These are phyloP conservation scores for Galeruca laticollis DNA, from an alignment of 2,888 invertebrate species.

Conservation along the genomic window DNA sequence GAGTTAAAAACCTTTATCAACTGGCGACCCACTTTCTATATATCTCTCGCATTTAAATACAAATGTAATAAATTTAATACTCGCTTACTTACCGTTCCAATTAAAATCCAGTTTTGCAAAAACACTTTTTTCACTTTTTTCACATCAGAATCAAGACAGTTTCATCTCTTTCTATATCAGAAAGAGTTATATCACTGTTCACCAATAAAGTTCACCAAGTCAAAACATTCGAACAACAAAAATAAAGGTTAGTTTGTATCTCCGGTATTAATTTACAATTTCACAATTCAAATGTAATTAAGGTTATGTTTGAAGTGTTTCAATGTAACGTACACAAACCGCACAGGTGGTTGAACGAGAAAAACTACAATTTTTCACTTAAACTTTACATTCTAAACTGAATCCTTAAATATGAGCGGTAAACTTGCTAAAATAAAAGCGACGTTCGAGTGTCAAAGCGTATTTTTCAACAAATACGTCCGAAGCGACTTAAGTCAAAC, in stretches of 20 bases:
- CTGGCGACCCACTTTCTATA: constrained; percentile 37
- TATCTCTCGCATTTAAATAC: constrained; percentile 34
- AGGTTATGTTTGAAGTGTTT: too few species aligned
- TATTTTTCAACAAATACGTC: not conserved
- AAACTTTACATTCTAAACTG: not conserved
- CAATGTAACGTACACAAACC: not conserved
- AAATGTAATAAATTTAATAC: constrained; percentile 36
- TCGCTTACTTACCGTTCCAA: constrained; percentile 41
- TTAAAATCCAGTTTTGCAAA: constrained; percentile 41
- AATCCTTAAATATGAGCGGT: too few species aligned
- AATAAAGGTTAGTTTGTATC: not conserved
- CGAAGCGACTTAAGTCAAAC: constrained; percentile 5
- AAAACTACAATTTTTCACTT: not conserved
- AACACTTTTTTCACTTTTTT: constrained; percentile 25
- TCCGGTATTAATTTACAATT: not conserved
- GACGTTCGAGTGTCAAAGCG: not conserved
- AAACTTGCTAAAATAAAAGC: not conserved
- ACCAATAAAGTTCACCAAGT: not conserved
- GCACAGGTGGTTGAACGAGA: not conserved
- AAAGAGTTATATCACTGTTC: constrained; percentile 9
- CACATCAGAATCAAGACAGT: constrained; percentile 11
- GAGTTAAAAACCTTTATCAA: constrained; percentile 34
- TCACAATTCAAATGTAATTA: too few species aligned
- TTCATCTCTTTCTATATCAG: not conserved
- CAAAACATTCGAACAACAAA: not conserved